Percentiles rank a stretch among this genome's conserved stretches.
These are phyloP conservation scores for Myotis lucifugus DNA, from an alignment of 2,113 vertebrate genomes.

Conservation along the genomic window DNA sequence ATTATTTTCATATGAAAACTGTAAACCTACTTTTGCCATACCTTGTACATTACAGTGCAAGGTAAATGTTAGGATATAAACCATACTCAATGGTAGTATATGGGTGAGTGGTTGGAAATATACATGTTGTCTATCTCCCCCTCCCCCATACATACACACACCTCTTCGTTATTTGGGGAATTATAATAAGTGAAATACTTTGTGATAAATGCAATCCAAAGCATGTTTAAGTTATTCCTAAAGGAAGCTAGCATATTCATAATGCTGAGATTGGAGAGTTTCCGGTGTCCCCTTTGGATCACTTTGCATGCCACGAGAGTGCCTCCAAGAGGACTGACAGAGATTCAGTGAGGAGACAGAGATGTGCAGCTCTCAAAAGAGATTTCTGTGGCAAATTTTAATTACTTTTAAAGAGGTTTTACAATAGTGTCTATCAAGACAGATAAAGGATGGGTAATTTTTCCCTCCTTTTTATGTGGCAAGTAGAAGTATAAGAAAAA, in stretches of 20 bases:
- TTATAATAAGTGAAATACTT: not conserved
- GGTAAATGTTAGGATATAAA: not conserved
- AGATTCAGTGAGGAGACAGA: not conserved
- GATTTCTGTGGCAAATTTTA: not conserved
- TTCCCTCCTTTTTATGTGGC: not conserved
- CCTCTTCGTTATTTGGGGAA: not conserved
- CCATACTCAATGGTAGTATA: not conserved
- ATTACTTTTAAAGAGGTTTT: slow-evolving; percentile 17
- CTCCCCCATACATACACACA: not conserved
- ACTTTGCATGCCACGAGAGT: not conserved
- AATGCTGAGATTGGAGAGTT: not conserved
- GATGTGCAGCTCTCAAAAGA: not conserved
- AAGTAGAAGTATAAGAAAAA: slow-evolving; percentile 20
- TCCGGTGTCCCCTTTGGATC: not conserved
- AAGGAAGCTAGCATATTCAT: not conserved
- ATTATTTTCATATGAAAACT: not conserved
- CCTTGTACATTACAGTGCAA: not conserved
- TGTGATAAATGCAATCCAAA: not conserved
- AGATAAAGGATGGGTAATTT: slow-evolving; percentile 1
- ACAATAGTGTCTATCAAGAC: not conserved
- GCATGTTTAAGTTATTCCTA: not conserved
- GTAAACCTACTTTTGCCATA: not conserved
- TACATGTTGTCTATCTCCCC: not conserved
- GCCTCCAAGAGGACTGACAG: slow-evolving; percentile 16
- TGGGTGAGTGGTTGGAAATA: not conserved